Evolutionary conservation across 2,113 vertebrate genomes (phyloP), one percentile per base, ranked within the genome.

Genomic region (Mohoua ochrocephala): DNA sequence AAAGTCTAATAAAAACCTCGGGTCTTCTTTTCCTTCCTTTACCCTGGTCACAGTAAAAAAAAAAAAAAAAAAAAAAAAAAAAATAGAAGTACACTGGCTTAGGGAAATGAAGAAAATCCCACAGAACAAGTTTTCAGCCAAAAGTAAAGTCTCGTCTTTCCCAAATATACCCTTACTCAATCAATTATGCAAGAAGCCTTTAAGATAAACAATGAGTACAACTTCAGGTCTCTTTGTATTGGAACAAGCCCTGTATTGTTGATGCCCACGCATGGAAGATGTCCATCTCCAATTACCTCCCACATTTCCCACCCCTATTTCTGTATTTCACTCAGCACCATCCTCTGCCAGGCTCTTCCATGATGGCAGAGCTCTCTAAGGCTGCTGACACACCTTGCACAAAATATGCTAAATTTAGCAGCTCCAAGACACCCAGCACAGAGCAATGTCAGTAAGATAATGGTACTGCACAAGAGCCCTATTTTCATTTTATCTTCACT

Each of bases 291-390:
- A 18, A 15, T 31, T 47, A 28, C 11, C 8, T 52, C 21, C 22
- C 5, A 6, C 19, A 28, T 15, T 27, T 33, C 3, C 21, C 24
- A 8, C 13, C 37, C 39, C 21, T 22, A 1, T 35, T 64, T 39
- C 65, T 44, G 30, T 9, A 15, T 84, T 70, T 89, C 10, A 1
- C 52, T 57, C 31, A 74, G 31, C 33, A 42, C 22, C 5, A 0
- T 49, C 52, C 42, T 54, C 42, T 54, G 28, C 44, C 3, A 2
- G 68, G 39, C 35, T 54, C 39, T 37, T 67, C 53, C 67, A 37
- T 0, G 0, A 14, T 1, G 24, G 33, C 47, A 50, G 41, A 53
- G 69, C 27, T 78, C 60, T 67, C 70, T 3, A 1, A 24, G 47
- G 35, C 13, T 7, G 24, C 27, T 75, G 80, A 59, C 17, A 67